phyloP scores from a whole-genome alignment of 2,888 invertebrate species.

The Aricia artaxerxes region DNA sequence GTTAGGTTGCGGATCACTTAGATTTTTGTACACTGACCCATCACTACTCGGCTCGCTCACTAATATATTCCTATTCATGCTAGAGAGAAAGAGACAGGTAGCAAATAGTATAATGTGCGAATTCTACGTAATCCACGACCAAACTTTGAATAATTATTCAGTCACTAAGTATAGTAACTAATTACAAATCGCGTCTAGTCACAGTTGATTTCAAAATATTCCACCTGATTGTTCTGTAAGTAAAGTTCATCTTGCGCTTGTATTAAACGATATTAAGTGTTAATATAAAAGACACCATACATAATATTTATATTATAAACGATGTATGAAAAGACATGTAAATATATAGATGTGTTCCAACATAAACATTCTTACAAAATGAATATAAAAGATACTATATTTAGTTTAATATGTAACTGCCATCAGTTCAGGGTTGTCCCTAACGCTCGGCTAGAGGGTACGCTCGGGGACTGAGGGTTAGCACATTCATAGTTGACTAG shows the following conservation, averaged over 20 bases:
- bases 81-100: background rate
- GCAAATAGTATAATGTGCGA: background rate
- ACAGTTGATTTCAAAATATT: background rate
- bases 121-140: background rate
- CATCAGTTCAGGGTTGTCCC: background rate
- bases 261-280: background rate
- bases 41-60: background rate
- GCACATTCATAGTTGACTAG: constrained; percentile 61
- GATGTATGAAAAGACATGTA: background rate
- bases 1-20: background rate
- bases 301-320: background rate
- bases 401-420: background rate
- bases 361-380: background rate
- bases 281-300: background rate
- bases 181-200: background rate
- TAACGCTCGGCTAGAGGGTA: constrained; percentile 4
- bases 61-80: no score
- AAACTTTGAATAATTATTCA: background rate
- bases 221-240: background rate
- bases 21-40: background rate
- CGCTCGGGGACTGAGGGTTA: background rate
- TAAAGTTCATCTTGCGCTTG: background rate
- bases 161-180: background rate
- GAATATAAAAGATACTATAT: background rate
- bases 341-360: constrained; percentile 3